Evolutionary conservation across 2,888 invertebrate genomes (phyloP).

Genomic region (Stenchaetothrips biformis): DNA sequence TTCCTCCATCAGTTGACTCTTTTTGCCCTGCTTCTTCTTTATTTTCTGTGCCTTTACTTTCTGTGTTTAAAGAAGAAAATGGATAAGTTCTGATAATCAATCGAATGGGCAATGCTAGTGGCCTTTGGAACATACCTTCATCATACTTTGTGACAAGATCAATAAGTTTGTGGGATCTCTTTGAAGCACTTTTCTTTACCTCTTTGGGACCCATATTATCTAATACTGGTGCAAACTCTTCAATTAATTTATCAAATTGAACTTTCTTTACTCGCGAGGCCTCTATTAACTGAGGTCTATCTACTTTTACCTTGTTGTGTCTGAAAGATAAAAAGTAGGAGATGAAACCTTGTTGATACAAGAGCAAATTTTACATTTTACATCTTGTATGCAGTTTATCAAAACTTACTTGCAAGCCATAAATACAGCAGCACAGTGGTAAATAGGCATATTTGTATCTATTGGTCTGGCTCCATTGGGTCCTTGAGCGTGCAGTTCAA

Average conservation of each 20-base stretch:
- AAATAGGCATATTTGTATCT: not conserved
- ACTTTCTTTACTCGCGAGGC: not conserved
- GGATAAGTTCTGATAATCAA: not conserved
- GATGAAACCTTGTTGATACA: not conserved
- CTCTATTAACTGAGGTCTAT: not conserved
- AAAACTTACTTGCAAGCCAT: not conserved
- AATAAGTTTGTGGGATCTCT: slow-evolving; percentile 8
- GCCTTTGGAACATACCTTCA: not conserved
- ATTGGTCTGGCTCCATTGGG: not conserved
- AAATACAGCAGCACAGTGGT: not conserved
- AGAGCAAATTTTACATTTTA: too few relatives aligned
- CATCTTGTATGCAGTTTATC: not conserved
- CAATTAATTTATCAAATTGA: not conserved
- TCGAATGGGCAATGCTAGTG: not conserved
- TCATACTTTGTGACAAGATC: not conserved
- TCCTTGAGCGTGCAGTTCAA: not conserved
- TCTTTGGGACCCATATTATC: not conserved
- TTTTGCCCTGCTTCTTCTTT: not conserved
- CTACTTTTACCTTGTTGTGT: not conserved
- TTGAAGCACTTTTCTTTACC: not conserved
- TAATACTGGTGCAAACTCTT: not conserved
- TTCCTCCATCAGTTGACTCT: not conserved
- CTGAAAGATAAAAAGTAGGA: not conserved
- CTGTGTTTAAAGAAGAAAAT: not conserved
- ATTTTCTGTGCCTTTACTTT: not conserved